Evolutionary conservation across 2,797 vertebrate genomes (phyloP), one percentile per base, ranked within the genome.

Genomic region (Macroramphosus scolopax): DNA sequence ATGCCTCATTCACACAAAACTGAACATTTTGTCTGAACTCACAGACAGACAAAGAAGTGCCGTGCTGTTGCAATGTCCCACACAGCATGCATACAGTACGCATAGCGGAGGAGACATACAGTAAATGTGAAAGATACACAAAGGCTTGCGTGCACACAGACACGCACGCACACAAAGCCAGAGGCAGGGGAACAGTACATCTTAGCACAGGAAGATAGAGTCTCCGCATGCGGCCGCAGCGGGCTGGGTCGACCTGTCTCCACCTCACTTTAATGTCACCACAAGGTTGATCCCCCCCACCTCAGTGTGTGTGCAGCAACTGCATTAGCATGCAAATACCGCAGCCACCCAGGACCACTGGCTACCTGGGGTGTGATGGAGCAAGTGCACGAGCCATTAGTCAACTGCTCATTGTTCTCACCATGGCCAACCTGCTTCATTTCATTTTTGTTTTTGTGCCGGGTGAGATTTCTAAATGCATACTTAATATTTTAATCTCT

Each of bases 401-500:
- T 88, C 87, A 83, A 81, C 72, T 51, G 65, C 80, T 86, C 76
- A 80, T 86, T 88, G 86, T 86, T 83, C 62, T 63, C 70, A 77
- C n/a, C 84, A 78, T 83, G 84, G 81, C 20, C 68, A 81, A 82
- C 75, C 82, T 54, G 72, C 78, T 80, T 89, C 82, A 89, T 90
- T 87, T 85, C 72, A 76, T 82, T 85, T 84, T 87, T 83, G 80
- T 66, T 83, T 78, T 78, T 43, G 72, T 87, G 89, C 87, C 87
- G 89, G 82, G 61, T 86, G 65, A 86, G 75, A 89, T 89, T 87
- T 89, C 87, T 86, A 80, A 82, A 81, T 51, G 78, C 85, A 78
- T 80, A 78, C 78, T 66, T 86, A 87, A 87, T 85, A 82, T 87
- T 88, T 88, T 86, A 80, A 82, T 87, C 84, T 88, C 84, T 51